These are phyloP conservation scores for Chaenodraco wilsoni DNA, from an alignment of 2,797 vertebrate genomes.

Conservation along the genomic window DNA sequence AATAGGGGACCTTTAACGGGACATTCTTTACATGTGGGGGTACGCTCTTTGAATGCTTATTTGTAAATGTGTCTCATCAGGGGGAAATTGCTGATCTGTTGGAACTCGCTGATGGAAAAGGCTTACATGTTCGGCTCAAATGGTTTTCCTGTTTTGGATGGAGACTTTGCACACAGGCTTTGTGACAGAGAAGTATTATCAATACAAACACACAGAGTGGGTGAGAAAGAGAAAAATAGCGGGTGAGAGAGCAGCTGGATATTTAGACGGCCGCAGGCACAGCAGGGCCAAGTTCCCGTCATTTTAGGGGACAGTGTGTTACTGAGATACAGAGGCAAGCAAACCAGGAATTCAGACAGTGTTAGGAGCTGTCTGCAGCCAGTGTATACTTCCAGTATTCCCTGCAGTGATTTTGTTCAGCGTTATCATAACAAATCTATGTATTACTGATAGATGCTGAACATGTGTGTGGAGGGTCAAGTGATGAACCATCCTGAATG, in stretches of 20 bases:
- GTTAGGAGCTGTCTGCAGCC: conserved; percentile 17
- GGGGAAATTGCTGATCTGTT: neutral
- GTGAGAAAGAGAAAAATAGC: conserved; percentile 14
- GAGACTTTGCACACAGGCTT: neutral
- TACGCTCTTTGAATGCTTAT: neutral
- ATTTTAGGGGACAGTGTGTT: conserved; percentile 40
- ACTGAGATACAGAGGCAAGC: conserved; percentile 45
- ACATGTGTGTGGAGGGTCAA: neutral
- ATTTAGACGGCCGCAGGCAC: conserved; percentile 27
- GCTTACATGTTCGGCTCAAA: neutral
- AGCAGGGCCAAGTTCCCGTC: conserved; percentile 41
- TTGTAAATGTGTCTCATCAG: neutral
- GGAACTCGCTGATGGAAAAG: neutral
- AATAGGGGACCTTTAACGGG: neutral
- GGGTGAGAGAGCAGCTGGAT: conserved; percentile 44
- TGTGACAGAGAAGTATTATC: conserved; percentile 33
- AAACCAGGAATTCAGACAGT: conserved; percentile 31
- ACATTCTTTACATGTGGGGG: neutral
- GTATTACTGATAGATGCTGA: conserved; percentile 2
- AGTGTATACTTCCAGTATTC: neutral
- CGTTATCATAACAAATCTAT: conserved; percentile 3
- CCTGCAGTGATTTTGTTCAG: conserved; percentile 4
- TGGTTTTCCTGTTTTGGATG: conserved; percentile 13
- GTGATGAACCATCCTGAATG: neutral
- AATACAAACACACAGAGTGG: conserved; percentile 25